Base-by-base conservation (phyloP, 2,113 vertebrate genomes). In the Mionectes macconnelli region DNA sequence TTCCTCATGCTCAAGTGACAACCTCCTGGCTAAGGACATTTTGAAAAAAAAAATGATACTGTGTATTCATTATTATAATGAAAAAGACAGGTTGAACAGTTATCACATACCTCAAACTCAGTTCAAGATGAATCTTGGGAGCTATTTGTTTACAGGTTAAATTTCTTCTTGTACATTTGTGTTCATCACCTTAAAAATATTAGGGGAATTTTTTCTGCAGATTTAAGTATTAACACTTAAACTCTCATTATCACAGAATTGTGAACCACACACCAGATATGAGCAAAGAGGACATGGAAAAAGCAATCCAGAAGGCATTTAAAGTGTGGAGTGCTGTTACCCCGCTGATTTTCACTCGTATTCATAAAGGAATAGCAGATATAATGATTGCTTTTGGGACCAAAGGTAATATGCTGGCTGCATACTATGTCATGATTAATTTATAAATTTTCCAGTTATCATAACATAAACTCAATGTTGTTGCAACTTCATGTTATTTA, bases 211-310 rank as follows among this genome's bases (percentile, higher is more conserved):
- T 22, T 74, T 76, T 52, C 40, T 44, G 28, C 13, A 55, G 67
- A 88, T n/a, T 7, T 83, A 90, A 74, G 10, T 56, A 45, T 40
- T 88, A n/a, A 44, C 77, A 28, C 23, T 88, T 92, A 13, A 68
- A 94, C 90, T 68, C 73, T 93, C 59, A 6, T 63, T 82, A 92
- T 73, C 49, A 14, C 76, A 98, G 98, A 94, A 97, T 98, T 79
- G 16, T 98, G 70, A 98, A 98, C 86, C 83, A 97, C 42, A 98
- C 98, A 23, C 98, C 98, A 56, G 98, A 98, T 78, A 98, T 98
- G 98, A 72, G 80, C 35, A 63, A 25, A 68, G 53, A 95, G 13
- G 97, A 98, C 21, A 98, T 98, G 93, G 97, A 98, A 30, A 84
- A 94, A 52, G 97, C 97, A 52, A 97, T 98, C 45, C 88, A 95